A percentile compares a stretch with the other conserved stretches of the same genome.
phyloP scores from a whole-genome alignment of 1,140 invertebrate species.

The Meloidogyne floridensis region DNA sequence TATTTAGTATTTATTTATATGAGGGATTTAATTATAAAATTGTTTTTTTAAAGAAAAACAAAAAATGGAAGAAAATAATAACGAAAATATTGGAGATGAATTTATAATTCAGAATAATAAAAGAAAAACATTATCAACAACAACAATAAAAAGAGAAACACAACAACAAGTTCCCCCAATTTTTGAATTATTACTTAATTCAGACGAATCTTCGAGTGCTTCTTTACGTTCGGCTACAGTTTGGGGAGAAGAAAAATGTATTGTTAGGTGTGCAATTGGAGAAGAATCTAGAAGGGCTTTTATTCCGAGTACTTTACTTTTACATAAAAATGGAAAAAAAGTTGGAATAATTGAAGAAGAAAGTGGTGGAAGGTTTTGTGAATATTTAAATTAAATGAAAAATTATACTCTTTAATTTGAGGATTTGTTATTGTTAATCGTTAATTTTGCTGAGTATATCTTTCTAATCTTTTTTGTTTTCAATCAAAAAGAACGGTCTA shows the following conservation, averaged over 20 bases:
- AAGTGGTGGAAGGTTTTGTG: conserved; percentile 13
- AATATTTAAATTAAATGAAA: no score
- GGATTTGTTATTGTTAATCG: no score
- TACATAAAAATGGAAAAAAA: conserved; percentile 30
- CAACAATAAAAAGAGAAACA: conserved; percentile 1
- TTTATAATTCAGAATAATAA: background rate
- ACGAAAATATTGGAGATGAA: background rate
- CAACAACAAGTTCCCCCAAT: conserved; percentile 17
- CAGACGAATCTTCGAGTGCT: conserved; percentile 22
- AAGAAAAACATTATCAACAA: background rate
- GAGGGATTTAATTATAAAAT: no score
- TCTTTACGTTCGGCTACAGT: conserved; percentile 25
- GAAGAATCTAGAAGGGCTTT: conserved; percentile 15
- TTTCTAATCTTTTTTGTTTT: no score
- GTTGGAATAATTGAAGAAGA: conserved; percentile 15
- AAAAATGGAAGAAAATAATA: background rate
- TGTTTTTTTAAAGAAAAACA: background rate
- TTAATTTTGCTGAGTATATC: no score
- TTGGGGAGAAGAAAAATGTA: background rate
- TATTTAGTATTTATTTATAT: no score
- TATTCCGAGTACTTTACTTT: conserved; percentile 20
- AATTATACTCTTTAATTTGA: no score
- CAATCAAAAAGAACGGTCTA: no score
- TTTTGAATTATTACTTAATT: conserved; percentile 23
- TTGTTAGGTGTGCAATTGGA: conserved; percentile 23